Conservation (phyloP, 2,797 vertebrate species). For the Glyptemys insculpta region DNA sequence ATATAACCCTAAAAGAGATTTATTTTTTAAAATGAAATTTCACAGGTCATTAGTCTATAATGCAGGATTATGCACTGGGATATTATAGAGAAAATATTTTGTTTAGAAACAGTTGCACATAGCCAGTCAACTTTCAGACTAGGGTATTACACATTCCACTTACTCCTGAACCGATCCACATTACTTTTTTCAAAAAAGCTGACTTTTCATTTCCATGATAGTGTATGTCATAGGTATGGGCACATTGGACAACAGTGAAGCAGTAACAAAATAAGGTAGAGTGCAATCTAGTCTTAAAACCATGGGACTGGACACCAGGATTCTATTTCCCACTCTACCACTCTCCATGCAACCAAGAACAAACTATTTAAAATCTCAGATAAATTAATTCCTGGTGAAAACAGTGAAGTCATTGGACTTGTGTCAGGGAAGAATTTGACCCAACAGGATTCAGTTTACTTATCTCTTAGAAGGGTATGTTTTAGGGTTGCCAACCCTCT, state of each 20-base stretch:
- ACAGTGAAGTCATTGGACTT: not conserved
- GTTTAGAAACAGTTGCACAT: not conserved
- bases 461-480: too few species aligned
- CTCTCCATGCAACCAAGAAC: fast-evolving
- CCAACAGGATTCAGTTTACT: not conserved
- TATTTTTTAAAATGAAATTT: not conserved
- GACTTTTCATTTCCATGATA: not conserved
- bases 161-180: not conserved
- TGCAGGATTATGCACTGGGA: not conserved
- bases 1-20: not conserved
- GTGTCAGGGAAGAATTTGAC: not conserved
- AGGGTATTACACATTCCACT: fast-evolving
- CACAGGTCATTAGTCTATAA: not conserved
- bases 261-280: not conserved
- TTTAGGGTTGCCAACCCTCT: too few species aligned
- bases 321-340: not conserved
- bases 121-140: not conserved
- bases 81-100: not conserved
- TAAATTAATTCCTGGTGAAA: fast-evolving
- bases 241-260: fast-evolving
- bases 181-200: not conserved
- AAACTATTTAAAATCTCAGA: fast-evolving
- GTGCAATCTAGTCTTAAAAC: not conserved
- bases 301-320: not conserved
- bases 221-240: fast-evolving